phyloP scores from a whole-genome alignment of 2,797 vertebrate genomes.

The Lepus oiostolus region DNA sequence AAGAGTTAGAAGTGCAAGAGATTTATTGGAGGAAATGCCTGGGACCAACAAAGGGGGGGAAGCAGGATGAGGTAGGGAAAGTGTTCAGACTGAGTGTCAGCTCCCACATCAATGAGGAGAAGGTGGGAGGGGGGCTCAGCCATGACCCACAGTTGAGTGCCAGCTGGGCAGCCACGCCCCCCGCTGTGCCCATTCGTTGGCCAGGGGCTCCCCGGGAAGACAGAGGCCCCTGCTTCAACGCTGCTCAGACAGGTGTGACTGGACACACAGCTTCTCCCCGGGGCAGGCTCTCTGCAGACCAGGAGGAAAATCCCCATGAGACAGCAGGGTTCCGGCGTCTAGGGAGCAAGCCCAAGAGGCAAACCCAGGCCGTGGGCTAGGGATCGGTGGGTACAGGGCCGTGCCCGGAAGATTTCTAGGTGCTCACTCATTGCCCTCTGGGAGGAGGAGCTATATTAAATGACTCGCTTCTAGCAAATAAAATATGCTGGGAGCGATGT shows the following conservation, averaged over 20 bases:
- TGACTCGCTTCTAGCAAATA: background rate
- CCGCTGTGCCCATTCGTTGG: background rate
- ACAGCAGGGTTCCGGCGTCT: background rate
- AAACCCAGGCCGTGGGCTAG: background rate
- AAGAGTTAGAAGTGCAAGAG: constrained; percentile 5
- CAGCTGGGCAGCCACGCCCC: background rate
- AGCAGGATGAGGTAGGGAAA: background rate
- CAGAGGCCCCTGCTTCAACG: background rate
- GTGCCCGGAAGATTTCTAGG: background rate
- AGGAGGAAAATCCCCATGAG: background rate
- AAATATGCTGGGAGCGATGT: background rate
- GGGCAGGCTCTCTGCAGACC: background rate
- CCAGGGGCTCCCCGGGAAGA: background rate
- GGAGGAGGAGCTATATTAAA: background rate
- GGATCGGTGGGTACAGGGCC: background rate
- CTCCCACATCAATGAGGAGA: constrained; percentile 12
- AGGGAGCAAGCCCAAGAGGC: background rate
- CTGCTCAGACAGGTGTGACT: background rate
- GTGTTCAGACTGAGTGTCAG: background rate
- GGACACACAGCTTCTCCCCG: background rate
- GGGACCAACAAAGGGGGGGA: background rate
- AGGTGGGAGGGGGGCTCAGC: background rate
- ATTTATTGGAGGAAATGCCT: constrained; percentile 16
- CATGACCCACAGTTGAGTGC: background rate
- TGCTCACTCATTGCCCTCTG: background rate